phyloP scores from a whole-genome alignment of 2,888 invertebrate genomes.

The Autographa pulchrina region DNA sequence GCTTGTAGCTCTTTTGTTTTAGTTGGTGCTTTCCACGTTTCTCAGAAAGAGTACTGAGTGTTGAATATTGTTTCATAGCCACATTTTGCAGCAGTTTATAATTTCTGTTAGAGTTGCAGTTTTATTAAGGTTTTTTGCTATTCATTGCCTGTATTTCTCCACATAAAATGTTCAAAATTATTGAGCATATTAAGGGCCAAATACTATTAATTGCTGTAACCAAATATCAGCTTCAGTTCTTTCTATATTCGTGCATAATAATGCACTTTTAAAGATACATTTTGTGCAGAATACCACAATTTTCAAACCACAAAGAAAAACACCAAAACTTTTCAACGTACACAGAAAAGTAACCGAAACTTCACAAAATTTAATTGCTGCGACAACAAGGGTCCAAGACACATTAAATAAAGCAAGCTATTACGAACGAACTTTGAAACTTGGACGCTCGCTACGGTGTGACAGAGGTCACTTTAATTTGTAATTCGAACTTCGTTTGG shows the following conservation, averaged over 20 bases:
- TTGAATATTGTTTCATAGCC: too few relatives aligned
- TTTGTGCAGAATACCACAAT: not conserved
- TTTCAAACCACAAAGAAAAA: not conserved
- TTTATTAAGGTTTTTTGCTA: too few relatives aligned
- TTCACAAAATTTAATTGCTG: conserved; percentile 30
- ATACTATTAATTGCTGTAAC: too few relatives aligned
- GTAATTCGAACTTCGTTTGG: conserved; percentile 81
- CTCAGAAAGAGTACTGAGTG: too few relatives aligned
- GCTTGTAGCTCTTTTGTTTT: not conserved
- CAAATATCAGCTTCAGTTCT: too few relatives aligned
- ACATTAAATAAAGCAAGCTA: conserved; percentile 48
- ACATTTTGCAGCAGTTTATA: too few relatives aligned
- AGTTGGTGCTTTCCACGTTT: not conserved
- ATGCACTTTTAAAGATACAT: too few relatives aligned
- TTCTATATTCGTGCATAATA: too few relatives aligned
- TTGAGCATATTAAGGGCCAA: too few relatives aligned
- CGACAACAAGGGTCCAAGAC: conserved; percentile 35
- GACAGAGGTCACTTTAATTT: conserved; percentile 72
- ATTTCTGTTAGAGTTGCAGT: too few relatives aligned
- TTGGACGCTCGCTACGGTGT: conserved; percentile 60
- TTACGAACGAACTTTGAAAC: conserved; percentile 38
- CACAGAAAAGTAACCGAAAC: conserved; percentile 8
- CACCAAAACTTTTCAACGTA: conserved; percentile 19
- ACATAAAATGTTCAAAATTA: too few relatives aligned
- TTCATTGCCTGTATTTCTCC: too few relatives aligned